Conservation (phyloP, 92 coral and sea anemone genomes). For the Umimayanthus chanpuru region DNA sequence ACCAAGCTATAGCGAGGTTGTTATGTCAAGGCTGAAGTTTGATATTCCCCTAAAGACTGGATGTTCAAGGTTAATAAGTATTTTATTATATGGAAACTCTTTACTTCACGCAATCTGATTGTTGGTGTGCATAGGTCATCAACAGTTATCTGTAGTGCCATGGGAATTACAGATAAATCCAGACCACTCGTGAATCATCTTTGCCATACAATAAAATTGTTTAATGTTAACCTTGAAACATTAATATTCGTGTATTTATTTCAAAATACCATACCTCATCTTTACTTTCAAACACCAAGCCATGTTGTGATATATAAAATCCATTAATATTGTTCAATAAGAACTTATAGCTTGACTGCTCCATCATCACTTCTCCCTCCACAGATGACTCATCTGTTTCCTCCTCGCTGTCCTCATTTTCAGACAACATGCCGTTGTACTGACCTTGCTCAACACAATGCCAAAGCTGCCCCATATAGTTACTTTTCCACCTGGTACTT, state of each 20-base stretch:
- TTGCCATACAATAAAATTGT: not conserved
- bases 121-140: too few species aligned
- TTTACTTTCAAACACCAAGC: constrained; percentile 74
- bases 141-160: too few species aligned
- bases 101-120: too few species aligned
- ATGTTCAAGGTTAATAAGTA: too few species aligned
- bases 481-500: constrained; percentile 7
- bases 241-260: not conserved
- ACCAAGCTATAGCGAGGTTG: too few species aligned
- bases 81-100: too few species aligned
- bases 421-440: not conserved
- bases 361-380: constrained; percentile 20
- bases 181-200: too few species aligned
- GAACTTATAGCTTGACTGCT: constrained; percentile 37
- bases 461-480: constrained; percentile 31
- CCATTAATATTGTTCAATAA: constrained; percentile 50
- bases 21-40: too few species aligned
- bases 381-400: constrained; percentile 25
- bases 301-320: constrained; percentile 83
- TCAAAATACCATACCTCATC: constrained; percentile 63
- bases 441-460: not conserved
- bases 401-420: constrained; percentile 51
- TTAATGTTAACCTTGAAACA: too few species aligned
- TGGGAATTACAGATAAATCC: too few species aligned
- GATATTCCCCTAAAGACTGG: too few species aligned